Evolutionary conservation across 2,797 vertebrate genomes (phyloP).

Genomic region (Todus mexicanus): DNA sequence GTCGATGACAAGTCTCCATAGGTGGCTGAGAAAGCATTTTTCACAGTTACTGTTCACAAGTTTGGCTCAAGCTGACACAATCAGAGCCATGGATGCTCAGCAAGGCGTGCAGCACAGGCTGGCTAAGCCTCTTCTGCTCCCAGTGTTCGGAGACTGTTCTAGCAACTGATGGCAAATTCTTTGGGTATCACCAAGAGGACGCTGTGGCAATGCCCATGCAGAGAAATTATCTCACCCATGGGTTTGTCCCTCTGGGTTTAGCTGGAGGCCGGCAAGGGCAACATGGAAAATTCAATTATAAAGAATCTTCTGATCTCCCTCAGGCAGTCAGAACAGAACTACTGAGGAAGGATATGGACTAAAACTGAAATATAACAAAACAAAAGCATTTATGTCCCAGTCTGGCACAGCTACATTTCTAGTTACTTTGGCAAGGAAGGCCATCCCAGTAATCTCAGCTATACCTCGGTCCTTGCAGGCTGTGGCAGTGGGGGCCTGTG

Average conservation of each 20-base stretch:
- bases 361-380: background rate
- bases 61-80: background rate
- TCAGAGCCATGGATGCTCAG: background rate
- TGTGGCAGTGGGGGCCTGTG: background rate
- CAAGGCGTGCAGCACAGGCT: background rate
- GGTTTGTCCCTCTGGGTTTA: background rate
- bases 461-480: background rate
- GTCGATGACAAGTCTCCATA: background rate
- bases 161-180: background rate
- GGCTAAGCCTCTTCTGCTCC: background rate
- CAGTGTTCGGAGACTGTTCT: background rate
- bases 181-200: rapidly evolving
- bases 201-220: background rate
- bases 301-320: rapidly evolving
- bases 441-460: background rate
- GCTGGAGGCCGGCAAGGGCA: background rate
- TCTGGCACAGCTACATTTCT: background rate
- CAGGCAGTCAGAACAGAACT: background rate
- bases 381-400: background rate
- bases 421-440: background rate
- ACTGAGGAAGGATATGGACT: background rate
- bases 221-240: background rate
- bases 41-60: background rate
- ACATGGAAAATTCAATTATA: background rate
- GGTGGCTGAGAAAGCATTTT: background rate